Percentiles rank a stretch among this genome's conserved stretches.
Evolutionary conservation across 1,140 invertebrate genomes (phyloP).

Genomic region (Chrysoperla carnea): DNA sequence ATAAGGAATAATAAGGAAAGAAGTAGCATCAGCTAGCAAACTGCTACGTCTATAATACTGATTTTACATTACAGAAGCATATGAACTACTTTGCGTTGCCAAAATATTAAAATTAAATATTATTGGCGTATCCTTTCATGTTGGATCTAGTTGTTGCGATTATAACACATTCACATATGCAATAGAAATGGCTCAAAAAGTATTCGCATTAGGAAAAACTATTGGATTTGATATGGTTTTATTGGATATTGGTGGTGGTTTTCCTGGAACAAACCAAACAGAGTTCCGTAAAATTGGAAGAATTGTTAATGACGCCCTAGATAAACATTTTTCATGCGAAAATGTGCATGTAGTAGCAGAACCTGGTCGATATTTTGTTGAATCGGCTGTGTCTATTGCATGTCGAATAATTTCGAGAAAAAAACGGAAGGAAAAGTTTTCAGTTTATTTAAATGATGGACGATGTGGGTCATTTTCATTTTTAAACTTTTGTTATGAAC

Average conservation of each 20-base stretch:
- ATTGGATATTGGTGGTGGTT: background rate
- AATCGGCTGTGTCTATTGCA: background rate
- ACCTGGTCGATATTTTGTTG: background rate
- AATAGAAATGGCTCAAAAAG: background rate
- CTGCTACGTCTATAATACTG: no score
- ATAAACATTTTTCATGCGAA: background rate
- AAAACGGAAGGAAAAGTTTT: no score
- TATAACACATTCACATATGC: background rate
- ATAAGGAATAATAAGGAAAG: no score
- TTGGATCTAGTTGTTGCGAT: background rate
- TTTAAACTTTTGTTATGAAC: no score
- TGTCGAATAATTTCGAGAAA: background rate
- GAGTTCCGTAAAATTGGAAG: background rate
- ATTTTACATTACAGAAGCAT: no score
- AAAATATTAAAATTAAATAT: background rate
- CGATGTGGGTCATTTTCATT: no score
- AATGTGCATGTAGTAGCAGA: background rate
- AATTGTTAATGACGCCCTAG: background rate
- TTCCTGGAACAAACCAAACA: background rate
- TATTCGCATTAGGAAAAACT: background rate
- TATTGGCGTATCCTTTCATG: background rate
- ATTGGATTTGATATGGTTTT: background rate
- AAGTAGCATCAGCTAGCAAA: no score
- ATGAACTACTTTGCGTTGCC: no score
- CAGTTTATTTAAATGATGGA: no score